Conservation (phyloP, 2,888 invertebrate genomes). For the Serripes groenlandicus region DNA sequence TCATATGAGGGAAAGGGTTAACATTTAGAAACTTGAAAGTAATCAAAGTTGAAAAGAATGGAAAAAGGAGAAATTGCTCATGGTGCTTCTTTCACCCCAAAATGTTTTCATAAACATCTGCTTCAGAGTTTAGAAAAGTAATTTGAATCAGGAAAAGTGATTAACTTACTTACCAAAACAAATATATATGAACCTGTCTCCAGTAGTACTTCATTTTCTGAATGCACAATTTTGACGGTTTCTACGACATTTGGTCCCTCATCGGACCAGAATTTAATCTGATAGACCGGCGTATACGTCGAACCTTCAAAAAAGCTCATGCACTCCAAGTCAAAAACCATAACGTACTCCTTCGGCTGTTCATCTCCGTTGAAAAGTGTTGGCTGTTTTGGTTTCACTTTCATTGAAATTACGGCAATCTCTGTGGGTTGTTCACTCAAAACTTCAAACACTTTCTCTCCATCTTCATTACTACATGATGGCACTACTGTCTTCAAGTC, state of each 20-base stretch:
- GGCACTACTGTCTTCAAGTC: background rate
- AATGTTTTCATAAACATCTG: too few relatives aligned
- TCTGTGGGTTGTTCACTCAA: background rate
- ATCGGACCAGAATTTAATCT: conserved; percentile 1
- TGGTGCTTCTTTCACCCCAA: too few relatives aligned
- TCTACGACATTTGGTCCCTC: conserved; percentile 13
- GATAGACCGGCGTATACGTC: background rate
- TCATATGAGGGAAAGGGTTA: too few relatives aligned
- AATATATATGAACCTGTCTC: background rate
- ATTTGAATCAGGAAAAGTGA: too few relatives aligned
- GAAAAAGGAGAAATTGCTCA: too few relatives aligned
- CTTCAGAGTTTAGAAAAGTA: too few relatives aligned
- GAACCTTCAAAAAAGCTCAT: conserved; percentile 8
- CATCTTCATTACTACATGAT: background rate
- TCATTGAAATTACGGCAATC: background rate
- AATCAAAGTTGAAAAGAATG: too few relatives aligned
- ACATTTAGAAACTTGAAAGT: too few relatives aligned
- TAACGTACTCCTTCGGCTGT: background rate
- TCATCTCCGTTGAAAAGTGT: background rate
- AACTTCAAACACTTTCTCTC: background rate
- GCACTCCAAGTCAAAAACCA: conserved; percentile 14
- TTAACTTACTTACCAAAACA: background rate
- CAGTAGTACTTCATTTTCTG: background rate
- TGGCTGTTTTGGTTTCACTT: background rate
- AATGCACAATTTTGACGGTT: background rate